phyloP scores from a whole-genome alignment of 2,888 invertebrate species.

The Protodeltote pygarga region DNA sequence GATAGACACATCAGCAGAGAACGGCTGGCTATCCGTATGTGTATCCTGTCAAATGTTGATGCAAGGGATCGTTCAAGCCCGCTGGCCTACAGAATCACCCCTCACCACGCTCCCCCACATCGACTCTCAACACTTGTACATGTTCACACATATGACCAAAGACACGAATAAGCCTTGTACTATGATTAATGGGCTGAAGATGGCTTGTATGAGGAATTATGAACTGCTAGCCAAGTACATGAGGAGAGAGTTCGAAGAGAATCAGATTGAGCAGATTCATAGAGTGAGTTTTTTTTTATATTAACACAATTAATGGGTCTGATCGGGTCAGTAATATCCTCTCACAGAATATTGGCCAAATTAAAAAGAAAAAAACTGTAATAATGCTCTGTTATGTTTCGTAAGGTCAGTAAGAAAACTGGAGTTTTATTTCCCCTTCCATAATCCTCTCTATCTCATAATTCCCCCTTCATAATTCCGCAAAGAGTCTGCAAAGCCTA shows the following conservation, averaged over 20 bases:
- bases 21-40: conserved; percentile 95
- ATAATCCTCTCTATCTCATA: too few relatives aligned
- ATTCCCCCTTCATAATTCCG: too few relatives aligned
- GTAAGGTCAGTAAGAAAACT: too few relatives aligned
- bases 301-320: too few relatives aligned
- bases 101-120: conserved; percentile 93
- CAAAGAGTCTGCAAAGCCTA: too few relatives aligned
- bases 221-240: conserved; percentile 88
- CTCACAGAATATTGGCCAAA: too few relatives aligned
- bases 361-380: too few relatives aligned
- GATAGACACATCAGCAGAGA: conserved; percentile 97
- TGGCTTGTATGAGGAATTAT: conserved; percentile 84
- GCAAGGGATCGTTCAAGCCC: conserved; percentile 97
- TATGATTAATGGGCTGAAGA: conserved; percentile 87
- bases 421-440: too few relatives aligned
- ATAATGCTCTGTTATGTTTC: too few relatives aligned
- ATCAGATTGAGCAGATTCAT: conserved; percentile 90
- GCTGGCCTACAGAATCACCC: conserved; percentile 93
- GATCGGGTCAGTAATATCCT: too few relatives aligned
- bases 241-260: conserved; percentile 88
- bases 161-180: conserved; percentile 72
- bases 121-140: conserved; percentile 88
- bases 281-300: conserved; percentile 76
- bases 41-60: conserved; percentile 92
- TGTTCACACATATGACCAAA: conserved; percentile 84